Conservation (phyloP, 2,113 vertebrate genomes). For the Nansenia antarctica region DNA sequence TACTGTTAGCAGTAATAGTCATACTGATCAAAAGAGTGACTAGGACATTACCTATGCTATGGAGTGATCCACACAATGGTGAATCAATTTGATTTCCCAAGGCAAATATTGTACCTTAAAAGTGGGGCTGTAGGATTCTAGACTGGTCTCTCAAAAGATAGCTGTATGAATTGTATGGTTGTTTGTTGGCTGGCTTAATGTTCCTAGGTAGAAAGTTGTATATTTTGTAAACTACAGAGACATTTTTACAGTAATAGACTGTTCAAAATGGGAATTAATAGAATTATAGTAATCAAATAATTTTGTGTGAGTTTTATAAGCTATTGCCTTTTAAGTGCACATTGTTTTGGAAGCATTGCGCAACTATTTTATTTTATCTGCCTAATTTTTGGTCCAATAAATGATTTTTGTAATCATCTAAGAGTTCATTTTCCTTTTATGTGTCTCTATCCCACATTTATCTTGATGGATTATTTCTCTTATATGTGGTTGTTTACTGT, state of each 20-base stretch:
- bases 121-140: no score
- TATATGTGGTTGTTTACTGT: slow-evolving; percentile 17
- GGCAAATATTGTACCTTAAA: no score
- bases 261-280: slow-evolving; percentile 21
- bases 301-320: slow-evolving; percentile 57
- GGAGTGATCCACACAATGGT: no score
- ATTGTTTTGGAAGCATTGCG: slow-evolving; percentile 41
- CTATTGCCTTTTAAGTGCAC: slow-evolving; percentile 52
- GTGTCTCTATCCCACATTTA: no score
- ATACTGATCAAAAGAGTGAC: no score
- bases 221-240: slow-evolving; percentile 58
- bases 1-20: no score
- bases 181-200: neutral
- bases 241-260: slow-evolving; percentile 11
- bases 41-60: no score
- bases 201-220: slow-evolving; percentile 30
- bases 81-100: no score
- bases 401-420: slow-evolving; percentile 66
- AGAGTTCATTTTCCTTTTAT: neutral
- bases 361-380: slow-evolving; percentile 54
- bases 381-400: slow-evolving; percentile 70
- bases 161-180: neutral
- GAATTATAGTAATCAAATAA: slow-evolving; percentile 26
- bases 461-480: no score
- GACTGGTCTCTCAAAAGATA: neutral